Percentiles rank a stretch among this genome's conserved stretches.
These are phyloP conservation scores for Pristionchus japonicus DNA, from an alignment of 2,888 invertebrate species.

Conservation along the genomic window DNA sequence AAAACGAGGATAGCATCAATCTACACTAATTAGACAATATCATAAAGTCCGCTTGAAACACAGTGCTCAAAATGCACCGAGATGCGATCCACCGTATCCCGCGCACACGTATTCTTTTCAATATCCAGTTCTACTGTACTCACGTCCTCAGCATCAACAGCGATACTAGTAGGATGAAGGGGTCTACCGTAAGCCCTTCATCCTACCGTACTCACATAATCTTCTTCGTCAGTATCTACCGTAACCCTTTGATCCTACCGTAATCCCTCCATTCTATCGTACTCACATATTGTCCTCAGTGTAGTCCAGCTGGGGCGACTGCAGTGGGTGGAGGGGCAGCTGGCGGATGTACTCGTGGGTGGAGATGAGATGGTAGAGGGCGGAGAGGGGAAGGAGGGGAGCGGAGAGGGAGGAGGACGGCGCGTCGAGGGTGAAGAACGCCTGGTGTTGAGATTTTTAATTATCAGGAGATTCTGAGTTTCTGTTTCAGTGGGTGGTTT, in stretches of 20 bases:
- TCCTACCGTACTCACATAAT: too few species aligned
- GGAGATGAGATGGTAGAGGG: slow-evolving; percentile 9
- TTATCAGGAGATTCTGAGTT: neutral
- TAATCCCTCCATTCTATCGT: neutral
- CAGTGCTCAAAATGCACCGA: too few species aligned
- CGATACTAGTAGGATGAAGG: neutral
- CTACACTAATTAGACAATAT: neutral
- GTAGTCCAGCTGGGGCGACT: slow-evolving; percentile 32
- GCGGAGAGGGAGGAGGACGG: neutral
- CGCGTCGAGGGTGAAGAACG: slow-evolving; percentile 15
- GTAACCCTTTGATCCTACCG: neutral
- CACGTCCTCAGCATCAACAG: too few species aligned
- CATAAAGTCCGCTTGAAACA: neutral
- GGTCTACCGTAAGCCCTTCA: neutral
- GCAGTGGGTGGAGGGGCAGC: slow-evolving; percentile 26
- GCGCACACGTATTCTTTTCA: neutral
- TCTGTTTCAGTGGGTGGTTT: neutral
- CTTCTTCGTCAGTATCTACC: too few species aligned
- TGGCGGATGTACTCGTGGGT: neutral
- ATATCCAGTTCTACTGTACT: neutral
- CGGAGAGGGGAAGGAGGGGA: slow-evolving; percentile 26
- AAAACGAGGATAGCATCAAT: too few species aligned
- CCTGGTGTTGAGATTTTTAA: too few species aligned
- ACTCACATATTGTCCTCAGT: slow-evolving; percentile 32
- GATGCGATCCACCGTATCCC: too few species aligned